These are phyloP conservation scores for Acanthopleura granulata DNA, from an alignment of 2,888 invertebrate species.

Conservation along the genomic window DNA sequence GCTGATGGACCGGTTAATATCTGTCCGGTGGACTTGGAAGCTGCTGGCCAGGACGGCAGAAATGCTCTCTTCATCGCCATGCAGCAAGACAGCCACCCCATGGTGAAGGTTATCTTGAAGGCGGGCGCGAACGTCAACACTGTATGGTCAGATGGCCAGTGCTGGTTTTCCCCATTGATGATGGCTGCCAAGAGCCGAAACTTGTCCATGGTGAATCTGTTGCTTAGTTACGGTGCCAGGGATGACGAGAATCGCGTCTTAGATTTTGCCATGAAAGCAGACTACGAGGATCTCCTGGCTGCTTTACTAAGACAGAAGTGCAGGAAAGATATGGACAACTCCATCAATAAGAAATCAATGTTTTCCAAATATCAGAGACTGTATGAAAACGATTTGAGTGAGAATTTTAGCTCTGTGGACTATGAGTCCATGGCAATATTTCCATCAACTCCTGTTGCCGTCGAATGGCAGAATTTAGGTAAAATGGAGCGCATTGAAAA, in stretches of 20 bases:
- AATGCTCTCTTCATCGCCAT: slow-evolving; percentile 60
- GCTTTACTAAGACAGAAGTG: slow-evolving; percentile 87
- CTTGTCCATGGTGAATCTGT: slow-evolving; percentile 80
- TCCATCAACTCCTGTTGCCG: slow-evolving; percentile 75
- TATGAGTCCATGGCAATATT: slow-evolving; percentile 37
- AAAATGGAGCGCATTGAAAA: slow-evolving; percentile 77
- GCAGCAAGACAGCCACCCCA: slow-evolving; percentile 71
- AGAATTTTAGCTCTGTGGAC: slow-evolving; percentile 35
- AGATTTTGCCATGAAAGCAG: slow-evolving; percentile 80
- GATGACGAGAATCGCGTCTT: slow-evolving; percentile 89
- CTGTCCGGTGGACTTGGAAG: slow-evolving; percentile 33
- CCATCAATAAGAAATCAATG: slow-evolving; percentile 90
- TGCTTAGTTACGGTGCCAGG: slow-evolving; percentile 85
- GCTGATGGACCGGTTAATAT: slow-evolving; percentile 19
- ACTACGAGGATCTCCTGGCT: slow-evolving; percentile 78
- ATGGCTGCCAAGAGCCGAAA: slow-evolving; percentile 81
- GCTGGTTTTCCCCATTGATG: slow-evolving; percentile 71
- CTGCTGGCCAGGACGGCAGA: slow-evolving; percentile 37
- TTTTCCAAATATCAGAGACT: slow-evolving; percentile 76
- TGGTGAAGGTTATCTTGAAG: slow-evolving; percentile 81
- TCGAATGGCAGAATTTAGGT: slow-evolving; percentile 88
- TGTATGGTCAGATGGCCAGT: slow-evolving; percentile 71
- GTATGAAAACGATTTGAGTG: slow-evolving; percentile 70
- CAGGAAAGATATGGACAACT: slow-evolving; percentile 87
- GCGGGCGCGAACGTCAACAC: slow-evolving; percentile 88